These are phyloP conservation scores for Perizoma affinitatum DNA, from an alignment of 2,888 invertebrate species.

Conservation along the genomic window DNA sequence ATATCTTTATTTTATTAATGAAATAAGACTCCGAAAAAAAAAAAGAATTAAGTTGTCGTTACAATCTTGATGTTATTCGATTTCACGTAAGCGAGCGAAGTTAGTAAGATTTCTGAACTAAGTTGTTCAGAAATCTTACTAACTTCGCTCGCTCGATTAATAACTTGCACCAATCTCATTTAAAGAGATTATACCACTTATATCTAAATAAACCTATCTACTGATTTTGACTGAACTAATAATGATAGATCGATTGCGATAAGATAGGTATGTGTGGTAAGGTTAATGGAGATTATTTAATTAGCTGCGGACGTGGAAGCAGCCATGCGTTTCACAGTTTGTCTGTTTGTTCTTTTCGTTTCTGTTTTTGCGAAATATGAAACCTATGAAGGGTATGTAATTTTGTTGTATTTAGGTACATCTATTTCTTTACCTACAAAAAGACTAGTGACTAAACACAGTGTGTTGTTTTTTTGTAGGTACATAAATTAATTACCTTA, in stretches of 20 bases:
- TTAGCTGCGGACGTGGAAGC: conserved; percentile 5
- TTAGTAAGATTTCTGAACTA: too few species aligned
- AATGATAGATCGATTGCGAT: conserved; percentile 35
- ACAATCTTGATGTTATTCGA: too few species aligned
- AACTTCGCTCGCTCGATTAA: not conserved
- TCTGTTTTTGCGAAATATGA: conserved; percentile 56
- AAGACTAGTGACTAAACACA: too few species aligned
- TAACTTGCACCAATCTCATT: not conserved
- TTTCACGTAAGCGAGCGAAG: too few species aligned
- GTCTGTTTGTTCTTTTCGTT: conserved; percentile 43
- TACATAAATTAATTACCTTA: too few species aligned
- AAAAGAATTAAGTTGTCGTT: too few species aligned
- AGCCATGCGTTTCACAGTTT: conserved; percentile 38
- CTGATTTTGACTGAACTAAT: conserved; percentile 21
- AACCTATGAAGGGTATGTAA: conserved; percentile 53
- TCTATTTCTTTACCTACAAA: too few species aligned
- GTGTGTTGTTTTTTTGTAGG: too few species aligned
- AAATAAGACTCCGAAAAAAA: too few species aligned
- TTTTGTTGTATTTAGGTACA: not conserved
- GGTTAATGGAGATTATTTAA: conserved; percentile 19
- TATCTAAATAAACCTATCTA: conserved; percentile 6
- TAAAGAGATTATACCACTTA: conserved; percentile 5
- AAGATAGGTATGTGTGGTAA: conserved; percentile 18
- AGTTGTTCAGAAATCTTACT: too few species aligned
- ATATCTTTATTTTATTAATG: too few species aligned